Evolutionary conservation across 2,888 invertebrate genomes (phyloP).

Genomic region (Mythimna loreyi): DNA sequence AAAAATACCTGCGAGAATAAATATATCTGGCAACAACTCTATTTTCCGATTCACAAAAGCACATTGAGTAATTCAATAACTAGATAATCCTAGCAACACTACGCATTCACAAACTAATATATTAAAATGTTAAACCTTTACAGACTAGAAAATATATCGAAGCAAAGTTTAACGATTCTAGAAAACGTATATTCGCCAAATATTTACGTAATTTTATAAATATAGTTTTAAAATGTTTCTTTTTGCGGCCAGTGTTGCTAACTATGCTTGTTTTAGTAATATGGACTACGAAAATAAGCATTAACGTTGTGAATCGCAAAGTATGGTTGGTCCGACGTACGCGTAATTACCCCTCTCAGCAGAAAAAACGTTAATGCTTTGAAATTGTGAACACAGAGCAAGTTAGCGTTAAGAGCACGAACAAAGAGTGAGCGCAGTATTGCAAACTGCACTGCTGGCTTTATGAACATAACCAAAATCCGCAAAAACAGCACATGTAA

Average conservation of each 20-base stretch:
- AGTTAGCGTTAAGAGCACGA: constrained; percentile 61
- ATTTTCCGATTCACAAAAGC: constrained; percentile 53
- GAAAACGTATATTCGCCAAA: constrained; percentile 45
- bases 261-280: constrained; percentile 47
- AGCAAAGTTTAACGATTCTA: constrained; percentile 44
- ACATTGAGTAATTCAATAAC: constrained; percentile 45
- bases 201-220: constrained; percentile 54
- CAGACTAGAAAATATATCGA: constrained; percentile 36
- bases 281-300: constrained; percentile 42
- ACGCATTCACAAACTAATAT: constrained; percentile 43
- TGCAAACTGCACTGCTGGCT: constrained; percentile 59
- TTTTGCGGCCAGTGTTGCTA: constrained; percentile 23
- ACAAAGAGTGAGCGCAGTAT: constrained; percentile 52
- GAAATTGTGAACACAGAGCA: constrained; percentile 64
- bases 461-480: constrained; percentile 60
- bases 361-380: constrained; percentile 57
- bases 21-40: constrained; percentile 44
- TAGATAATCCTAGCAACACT: constrained; percentile 36
- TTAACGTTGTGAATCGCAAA: constrained; percentile 42
- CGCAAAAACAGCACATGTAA: constrained; percentile 64
- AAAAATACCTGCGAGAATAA: constrained; percentile 35
- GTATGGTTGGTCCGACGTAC: constrained; percentile 54
- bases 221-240: constrained; percentile 45
- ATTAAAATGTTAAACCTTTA: constrained; percentile 39
- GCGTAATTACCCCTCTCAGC: constrained; percentile 60